phyloP scores from a whole-genome alignment of 2,797 vertebrate genomes.

The Emydoidea blandingii region DNA sequence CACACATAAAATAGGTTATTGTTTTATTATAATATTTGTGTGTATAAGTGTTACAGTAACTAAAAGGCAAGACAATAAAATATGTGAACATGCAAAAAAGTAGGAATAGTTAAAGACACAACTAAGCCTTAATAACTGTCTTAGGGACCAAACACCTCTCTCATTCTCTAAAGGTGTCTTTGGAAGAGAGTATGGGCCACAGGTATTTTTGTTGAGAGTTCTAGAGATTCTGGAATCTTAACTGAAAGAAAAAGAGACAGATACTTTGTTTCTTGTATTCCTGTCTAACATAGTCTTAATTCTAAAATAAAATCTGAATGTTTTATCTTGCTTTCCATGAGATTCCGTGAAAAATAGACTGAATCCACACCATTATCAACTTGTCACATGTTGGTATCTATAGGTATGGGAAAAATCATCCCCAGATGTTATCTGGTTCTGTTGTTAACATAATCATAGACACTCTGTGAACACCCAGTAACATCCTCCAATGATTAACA shows the following conservation, averaged over 20 bases:
- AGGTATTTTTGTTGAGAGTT: background rate
- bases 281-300: background rate
- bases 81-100: background rate
- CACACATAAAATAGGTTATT: too few species aligned
- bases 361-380: accelerated
- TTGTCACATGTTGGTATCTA: background rate
- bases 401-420: background rate
- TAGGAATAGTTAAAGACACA: background rate
- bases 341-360: background rate
- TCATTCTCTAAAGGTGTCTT: background rate
- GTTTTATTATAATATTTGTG: background rate
- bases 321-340: accelerated
- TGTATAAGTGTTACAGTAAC: background rate
- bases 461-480: background rate
- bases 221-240: background rate
- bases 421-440: background rate
- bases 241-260: background rate
- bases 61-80: background rate
- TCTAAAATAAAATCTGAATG: accelerated
- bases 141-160: background rate
- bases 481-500: background rate
- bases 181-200: background rate
- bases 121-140: background rate
- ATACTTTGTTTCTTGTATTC: background rate
- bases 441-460: background rate